Evolutionary conservation across 2,888 invertebrate genomes (phyloP).

Genomic region (Torymus auratus): DNA sequence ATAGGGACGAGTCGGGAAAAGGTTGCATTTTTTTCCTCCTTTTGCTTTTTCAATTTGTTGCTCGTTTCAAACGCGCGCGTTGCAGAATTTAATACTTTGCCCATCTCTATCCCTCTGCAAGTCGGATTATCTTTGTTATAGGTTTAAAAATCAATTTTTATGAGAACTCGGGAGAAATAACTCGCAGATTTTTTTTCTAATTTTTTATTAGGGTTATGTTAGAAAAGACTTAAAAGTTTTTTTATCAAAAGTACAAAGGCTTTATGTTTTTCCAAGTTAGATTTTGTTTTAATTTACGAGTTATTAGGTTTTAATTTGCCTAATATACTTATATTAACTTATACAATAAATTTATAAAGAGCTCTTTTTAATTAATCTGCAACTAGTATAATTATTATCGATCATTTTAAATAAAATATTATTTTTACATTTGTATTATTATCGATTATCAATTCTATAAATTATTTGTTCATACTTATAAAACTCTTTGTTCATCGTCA

Average conservation of each 20-base stretch:
- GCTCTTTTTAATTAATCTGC: too few relatives aligned
- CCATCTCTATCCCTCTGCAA: too few relatives aligned
- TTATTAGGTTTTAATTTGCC: too few relatives aligned
- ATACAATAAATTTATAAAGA: too few relatives aligned
- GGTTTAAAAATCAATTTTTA: constrained; percentile 50
- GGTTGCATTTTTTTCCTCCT: constrained; percentile 19
- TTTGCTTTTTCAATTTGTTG: constrained; percentile 43
- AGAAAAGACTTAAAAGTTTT: constrained; percentile 10
- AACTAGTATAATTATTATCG: too few relatives aligned
- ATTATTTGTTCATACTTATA: not conserved
- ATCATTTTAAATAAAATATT: too few relatives aligned
- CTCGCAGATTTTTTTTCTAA: not conserved
- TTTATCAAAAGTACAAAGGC: not conserved
- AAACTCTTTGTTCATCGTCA: constrained; percentile 7
- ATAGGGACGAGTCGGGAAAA: constrained; percentile 16
- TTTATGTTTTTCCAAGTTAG: constrained; percentile 9
- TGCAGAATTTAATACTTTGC: constrained; percentile 23
- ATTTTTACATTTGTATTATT: too few relatives aligned
- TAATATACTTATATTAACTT: too few relatives aligned
- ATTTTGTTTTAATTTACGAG: not conserved
- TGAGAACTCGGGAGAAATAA: not conserved
- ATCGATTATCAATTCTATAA: too few relatives aligned
- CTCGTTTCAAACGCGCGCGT: constrained; percentile 36
- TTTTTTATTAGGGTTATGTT: constrained; percentile 6
- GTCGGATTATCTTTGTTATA: constrained; percentile 54